A percentile compares a stretch with the other conserved stretches of the same genome.
Evolutionary conservation across 2,888 invertebrate species (phyloP).

Genomic region (Drosophila cognata): DNA sequence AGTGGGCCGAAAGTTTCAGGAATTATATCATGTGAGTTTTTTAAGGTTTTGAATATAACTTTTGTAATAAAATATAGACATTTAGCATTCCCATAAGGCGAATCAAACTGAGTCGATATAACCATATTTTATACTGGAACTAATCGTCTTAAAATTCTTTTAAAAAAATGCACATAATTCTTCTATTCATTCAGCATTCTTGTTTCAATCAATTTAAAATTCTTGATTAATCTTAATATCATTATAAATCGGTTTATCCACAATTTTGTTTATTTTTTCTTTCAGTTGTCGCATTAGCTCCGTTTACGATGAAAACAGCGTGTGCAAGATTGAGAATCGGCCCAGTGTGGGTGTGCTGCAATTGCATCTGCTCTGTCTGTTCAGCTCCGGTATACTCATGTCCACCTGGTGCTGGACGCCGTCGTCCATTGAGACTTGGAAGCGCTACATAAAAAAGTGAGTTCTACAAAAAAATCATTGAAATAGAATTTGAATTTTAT

Average conservation of each 20-base stretch:
- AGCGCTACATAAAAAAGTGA: slow-evolving; percentile 92
- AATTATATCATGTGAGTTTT: slow-evolving; percentile 92
- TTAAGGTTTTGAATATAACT: background rate
- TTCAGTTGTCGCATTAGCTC: slow-evolving; percentile 84
- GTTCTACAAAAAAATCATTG: background rate
- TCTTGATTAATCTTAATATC: background rate
- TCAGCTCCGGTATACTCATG: slow-evolving; percentile 94
- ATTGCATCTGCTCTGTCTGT: slow-evolving; percentile 92
- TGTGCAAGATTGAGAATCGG: slow-evolving; percentile 89
- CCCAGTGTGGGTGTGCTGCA: slow-evolving; percentile 94
- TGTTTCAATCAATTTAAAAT: background rate
- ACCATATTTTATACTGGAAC: background rate
- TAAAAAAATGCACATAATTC: background rate
- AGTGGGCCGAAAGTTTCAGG: slow-evolving; percentile 92
- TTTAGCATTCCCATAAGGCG: background rate
- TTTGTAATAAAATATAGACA: background rate
- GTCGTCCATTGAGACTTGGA: slow-evolving; percentile 94
- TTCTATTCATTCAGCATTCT: background rate
- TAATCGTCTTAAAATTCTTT: background rate
- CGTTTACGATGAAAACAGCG: slow-evolving; percentile 79
- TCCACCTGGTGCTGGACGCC: slow-evolving; percentile 98
- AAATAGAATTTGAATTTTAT: background rate
- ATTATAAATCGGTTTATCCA: background rate
- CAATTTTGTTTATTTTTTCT: background rate
- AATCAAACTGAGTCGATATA: background rate